phyloP scores from a whole-genome alignment of 2,113 vertebrate genomes.

The Colossoma macropomum region DNA sequence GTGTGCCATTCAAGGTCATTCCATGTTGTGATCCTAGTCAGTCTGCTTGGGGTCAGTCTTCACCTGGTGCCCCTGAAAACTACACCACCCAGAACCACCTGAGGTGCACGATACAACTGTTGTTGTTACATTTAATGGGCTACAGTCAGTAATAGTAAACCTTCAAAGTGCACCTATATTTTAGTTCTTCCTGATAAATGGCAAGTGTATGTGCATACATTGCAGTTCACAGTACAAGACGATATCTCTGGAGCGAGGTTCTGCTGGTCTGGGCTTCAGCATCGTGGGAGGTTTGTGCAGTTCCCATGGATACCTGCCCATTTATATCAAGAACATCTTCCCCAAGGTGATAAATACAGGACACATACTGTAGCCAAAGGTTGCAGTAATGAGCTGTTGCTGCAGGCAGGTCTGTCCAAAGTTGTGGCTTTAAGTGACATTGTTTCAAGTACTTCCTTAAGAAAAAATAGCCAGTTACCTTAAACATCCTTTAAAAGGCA shows the following conservation, averaged over 20 bases:
- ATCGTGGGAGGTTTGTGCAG: slow-evolving; percentile 93
- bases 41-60: neutral
- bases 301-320: slow-evolving; percentile 92
- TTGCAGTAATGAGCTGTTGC: neutral
- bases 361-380: neutral
- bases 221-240: slow-evolving; percentile 82
- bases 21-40: slow-evolving; percentile 14
- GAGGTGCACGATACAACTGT: slow-evolving; percentile 6
- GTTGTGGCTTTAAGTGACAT: neutral
- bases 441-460: no score
- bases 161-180: no score
- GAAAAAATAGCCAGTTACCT: no score
- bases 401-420: neutral
- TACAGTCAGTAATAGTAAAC: neutral
- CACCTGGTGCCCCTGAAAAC: slow-evolving; percentile 21
- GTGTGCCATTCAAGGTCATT: slow-evolving; percentile 34
- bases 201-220: neutral
- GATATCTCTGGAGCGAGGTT: slow-evolving; percentile 86
- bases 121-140: neutral
- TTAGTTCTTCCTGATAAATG: no score
- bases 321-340: slow-evolving; percentile 95
- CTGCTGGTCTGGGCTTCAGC: slow-evolving; percentile 90
- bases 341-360: slow-evolving; percentile 80
- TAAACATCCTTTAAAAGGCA: no score
- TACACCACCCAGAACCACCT: slow-evolving; percentile 27